phyloP scores from a whole-genome alignment of 92 coral and sea anemone species.

The Porites lobata region DNA sequence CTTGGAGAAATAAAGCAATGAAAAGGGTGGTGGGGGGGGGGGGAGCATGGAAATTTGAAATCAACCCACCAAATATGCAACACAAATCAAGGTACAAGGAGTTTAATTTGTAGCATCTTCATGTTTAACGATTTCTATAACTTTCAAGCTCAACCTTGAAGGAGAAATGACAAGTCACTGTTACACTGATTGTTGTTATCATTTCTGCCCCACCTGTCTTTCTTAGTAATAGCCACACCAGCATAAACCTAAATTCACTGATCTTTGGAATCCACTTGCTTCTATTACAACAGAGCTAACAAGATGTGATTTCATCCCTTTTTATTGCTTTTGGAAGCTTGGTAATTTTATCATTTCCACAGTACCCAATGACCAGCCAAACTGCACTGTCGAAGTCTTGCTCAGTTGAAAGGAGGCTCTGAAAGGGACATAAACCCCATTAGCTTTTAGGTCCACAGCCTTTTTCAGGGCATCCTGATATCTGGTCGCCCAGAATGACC shows the following conservation, averaged over 20 bases:
- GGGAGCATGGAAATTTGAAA: too few relatives aligned
- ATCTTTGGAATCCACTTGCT: conserved; percentile 46
- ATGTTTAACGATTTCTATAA: too few relatives aligned
- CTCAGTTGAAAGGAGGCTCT: conserved; percentile 18
- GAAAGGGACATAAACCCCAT: neutral
- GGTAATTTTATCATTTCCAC: conserved; percentile 68
- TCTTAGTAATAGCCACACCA: conserved; percentile 50
- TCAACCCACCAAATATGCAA: too few relatives aligned
- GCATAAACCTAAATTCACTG: conserved; percentile 46
- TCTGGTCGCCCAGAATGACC: conserved; percentile 9
- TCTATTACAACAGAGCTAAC: conserved; percentile 19
- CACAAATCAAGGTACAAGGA: too few relatives aligned
- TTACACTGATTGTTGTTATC: too few relatives aligned
- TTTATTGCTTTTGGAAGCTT: conserved; percentile 60
- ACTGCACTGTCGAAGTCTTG: conserved; percentile 30
- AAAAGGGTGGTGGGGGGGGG: too few relatives aligned
- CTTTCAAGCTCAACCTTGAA: too few relatives aligned
- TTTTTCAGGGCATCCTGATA: neutral
- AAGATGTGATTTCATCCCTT: conserved; percentile 12
- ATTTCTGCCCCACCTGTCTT: conserved; percentile 43
- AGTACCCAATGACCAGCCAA: conserved; percentile 59
- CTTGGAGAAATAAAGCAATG: too few relatives aligned
- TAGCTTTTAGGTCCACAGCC: neutral
- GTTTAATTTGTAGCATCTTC: too few relatives aligned
- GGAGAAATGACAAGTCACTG: neutral